Percentiles rank a stretch among this genome's conserved stretches.
Evolutionary conservation across 1,140 invertebrate genomes (phyloP).

Genomic region (Paraescarpia echinospica): DNA sequence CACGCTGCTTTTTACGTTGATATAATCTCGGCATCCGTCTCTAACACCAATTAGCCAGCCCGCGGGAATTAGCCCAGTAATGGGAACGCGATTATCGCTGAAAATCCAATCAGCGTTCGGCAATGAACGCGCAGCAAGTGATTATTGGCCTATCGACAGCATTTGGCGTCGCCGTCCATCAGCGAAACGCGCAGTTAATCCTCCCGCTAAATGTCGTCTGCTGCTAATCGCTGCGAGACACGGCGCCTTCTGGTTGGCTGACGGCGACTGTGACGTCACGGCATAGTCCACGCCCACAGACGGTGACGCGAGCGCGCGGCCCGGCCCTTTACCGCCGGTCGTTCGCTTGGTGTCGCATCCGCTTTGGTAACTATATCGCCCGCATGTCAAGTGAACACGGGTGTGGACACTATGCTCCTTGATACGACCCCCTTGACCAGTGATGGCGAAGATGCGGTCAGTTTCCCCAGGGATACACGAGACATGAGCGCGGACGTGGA

Average conservation of each 20-base stretch:
- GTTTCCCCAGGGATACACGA: background rate
- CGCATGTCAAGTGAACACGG: background rate
- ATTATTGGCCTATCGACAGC: background rate
- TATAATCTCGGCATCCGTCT: background rate
- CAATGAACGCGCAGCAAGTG: background rate
- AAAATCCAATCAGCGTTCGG: background rate
- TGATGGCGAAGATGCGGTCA: background rate
- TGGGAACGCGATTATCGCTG: background rate
- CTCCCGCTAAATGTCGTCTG: background rate
- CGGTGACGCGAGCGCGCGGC: background rate
- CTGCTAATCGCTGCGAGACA: background rate
- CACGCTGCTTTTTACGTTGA: background rate
- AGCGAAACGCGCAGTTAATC: background rate
- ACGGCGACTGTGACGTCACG: background rate
- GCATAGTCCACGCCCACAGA: background rate
- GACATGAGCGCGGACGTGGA: background rate
- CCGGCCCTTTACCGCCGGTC: background rate
- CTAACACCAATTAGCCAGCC: background rate
- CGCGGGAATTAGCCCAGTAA: background rate
- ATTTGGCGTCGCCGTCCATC: background rate
- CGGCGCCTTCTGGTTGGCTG: background rate
- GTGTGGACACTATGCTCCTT: background rate
- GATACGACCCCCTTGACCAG: background rate
- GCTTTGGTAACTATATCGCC: conserved; percentile 4
- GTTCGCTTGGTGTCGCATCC: background rate